Base-by-base conservation (phyloP, 2,113 vertebrate species). In the Chloropsis cyanopogon region DNA sequence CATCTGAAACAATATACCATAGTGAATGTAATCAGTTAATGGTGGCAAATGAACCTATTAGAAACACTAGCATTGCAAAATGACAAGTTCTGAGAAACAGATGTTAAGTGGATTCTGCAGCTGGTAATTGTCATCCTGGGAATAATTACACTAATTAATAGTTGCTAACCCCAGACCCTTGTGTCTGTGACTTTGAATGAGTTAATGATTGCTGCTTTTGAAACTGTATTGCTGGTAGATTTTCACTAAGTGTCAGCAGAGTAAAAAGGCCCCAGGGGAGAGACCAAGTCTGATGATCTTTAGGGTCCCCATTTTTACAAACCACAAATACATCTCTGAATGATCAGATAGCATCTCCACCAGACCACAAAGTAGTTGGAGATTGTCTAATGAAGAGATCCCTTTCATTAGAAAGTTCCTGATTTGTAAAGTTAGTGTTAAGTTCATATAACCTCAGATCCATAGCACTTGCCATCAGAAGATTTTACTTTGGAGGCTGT, bases 111-210 rank as follows among this genome's bases (percentile, higher is more conserved):
- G 97, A 98, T 97, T 98, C 98, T 98, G 97, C 95, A 98, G 98
- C 98, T 98, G 98, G 98, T 98, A 98, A 99, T 99, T 98, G 98
- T 98, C 98, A 98, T 97, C 98, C 97, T 97, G 98, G 98, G 98
- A 98, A 98, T 99, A 98, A 98, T 99, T 98, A 98, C 96, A 97
- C 98, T 99, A 99, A 99, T 99, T 99, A 99, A 99, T 98, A 98
- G 98, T 97, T 93, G 61, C 93, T 98, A 97, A 98, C 97, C 98
- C 97, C 89, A 89, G 96, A 97, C 98, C 97, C 97, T 97, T 97
- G 93, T 24, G 94, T 88, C 90, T 47, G 50, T 92, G 73, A 94
- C 88, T 97, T 78, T 70, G 95, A 95, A 96, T 97, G 97, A 98
- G 86, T 96, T 97, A 95, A 87, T 96, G 96, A 96, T 96, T 95